phyloP scores from a whole-genome alignment of 2,888 invertebrate genomes.

The Troides helena region DNA sequence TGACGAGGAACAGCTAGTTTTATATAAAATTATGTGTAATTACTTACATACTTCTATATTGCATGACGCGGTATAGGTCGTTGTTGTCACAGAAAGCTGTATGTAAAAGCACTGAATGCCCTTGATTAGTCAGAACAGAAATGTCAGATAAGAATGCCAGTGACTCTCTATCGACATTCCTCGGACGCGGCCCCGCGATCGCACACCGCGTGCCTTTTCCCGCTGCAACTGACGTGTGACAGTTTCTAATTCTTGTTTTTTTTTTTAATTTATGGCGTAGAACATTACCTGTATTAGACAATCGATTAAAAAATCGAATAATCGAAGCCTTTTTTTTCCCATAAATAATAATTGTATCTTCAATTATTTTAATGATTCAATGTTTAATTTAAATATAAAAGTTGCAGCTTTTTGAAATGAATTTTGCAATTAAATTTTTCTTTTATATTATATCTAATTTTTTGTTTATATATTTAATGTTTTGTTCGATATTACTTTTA shows the following conservation, averaged over 20 bases:
- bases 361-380: no score
- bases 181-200: constrained; percentile 42
- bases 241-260: constrained; percentile 23
- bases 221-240: constrained; percentile 19
- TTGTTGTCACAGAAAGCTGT: constrained; percentile 2
- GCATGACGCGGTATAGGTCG: background rate
- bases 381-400: no score
- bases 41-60: no score
- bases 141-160: constrained; percentile 30
- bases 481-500: no score
- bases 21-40: background rate
- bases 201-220: constrained; percentile 25
- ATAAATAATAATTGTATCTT: no score
- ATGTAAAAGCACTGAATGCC: constrained; percentile 2
- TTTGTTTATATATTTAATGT: no score
- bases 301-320: background rate
- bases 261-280: background rate
- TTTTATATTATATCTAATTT: no score
- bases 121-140: constrained; percentile 5
- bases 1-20: no score
- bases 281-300: background rate
- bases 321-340: background rate
- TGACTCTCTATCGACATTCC: constrained; percentile 68
- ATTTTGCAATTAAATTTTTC: no score
- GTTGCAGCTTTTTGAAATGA: no score